Evolutionary conservation across 2,888 invertebrate species (phyloP).

Genomic region (Phalangium opilio): DNA sequence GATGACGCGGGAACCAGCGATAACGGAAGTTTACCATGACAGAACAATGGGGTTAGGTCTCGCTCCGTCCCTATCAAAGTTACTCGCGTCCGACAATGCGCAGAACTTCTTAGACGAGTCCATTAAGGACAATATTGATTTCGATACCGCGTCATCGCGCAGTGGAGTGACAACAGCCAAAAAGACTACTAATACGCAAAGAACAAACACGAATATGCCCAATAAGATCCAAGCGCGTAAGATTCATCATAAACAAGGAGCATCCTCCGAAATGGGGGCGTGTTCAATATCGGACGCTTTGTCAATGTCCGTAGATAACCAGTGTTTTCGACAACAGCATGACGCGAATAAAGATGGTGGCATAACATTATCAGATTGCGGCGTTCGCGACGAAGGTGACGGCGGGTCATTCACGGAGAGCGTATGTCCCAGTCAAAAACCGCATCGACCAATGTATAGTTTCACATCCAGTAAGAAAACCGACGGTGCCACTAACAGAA

Average conservation of each 20-base stretch:
- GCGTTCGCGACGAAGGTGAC: conserved; percentile 63
- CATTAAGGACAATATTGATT: neutral
- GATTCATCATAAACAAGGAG: no score
- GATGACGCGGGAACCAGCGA: conserved; percentile 54
- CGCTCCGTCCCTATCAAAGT: conserved; percentile 16
- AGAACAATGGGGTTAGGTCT: conserved; percentile 50
- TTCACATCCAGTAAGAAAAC: neutral
- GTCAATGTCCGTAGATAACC: no score
- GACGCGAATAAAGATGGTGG: no score
- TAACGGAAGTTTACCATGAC: conserved; percentile 81
- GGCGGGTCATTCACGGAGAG: conserved; percentile 72
- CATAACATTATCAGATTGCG: neutral
- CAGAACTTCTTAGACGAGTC: conserved; percentile 8
- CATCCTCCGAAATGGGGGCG: no score
- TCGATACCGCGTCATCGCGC: neutral
- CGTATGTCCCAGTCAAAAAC: conserved; percentile 13
- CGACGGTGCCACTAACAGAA: no score
- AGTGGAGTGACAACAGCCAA: conserved; percentile 6
- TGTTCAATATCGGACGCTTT: no score
- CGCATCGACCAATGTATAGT: neutral
- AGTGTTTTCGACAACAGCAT: no score
- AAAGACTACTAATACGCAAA: conserved; percentile 5
- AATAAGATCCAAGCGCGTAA: conserved; percentile 5
- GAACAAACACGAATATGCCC: conserved; percentile 12
- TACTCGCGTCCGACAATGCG: conserved; percentile 12